These are phyloP conservation scores for Seira sanloemensis DNA, from an alignment of 2,888 invertebrate genomes.

Conservation along the genomic window DNA sequence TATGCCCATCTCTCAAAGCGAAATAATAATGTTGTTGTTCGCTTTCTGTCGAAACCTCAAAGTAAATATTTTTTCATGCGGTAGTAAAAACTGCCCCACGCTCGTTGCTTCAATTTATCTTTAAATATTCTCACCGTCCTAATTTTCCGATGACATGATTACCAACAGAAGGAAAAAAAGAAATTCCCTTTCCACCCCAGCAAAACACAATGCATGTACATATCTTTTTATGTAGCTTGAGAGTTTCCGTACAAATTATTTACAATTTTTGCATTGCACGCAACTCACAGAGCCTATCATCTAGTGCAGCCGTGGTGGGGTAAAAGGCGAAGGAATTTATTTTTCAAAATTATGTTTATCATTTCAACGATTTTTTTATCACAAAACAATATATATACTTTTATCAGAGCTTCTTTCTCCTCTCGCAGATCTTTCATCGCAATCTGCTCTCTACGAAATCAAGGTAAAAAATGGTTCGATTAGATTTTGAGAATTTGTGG, in stretches of 20 bases:
- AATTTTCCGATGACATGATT: background rate
- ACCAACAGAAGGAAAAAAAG: background rate
- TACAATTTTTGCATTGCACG: background rate
- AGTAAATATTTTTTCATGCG: background rate
- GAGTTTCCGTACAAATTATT: background rate
- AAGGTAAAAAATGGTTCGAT: background rate
- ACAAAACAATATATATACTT: too few species aligned
- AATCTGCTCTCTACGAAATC: background rate
- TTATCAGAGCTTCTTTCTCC: background rate
- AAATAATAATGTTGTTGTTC: constrained; percentile 3
- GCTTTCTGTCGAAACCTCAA: constrained; percentile 24
- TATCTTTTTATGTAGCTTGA: too few species aligned
- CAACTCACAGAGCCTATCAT: too few species aligned
- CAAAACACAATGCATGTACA: background rate
- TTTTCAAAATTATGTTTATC: background rate
- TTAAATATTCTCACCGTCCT: background rate
- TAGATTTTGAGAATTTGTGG: background rate
- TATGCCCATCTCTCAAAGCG: background rate
- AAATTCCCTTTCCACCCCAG: background rate
- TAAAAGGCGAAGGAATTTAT: background rate
- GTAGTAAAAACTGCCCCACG: background rate
- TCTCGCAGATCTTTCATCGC: background rate
- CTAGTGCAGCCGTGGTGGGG: background rate
- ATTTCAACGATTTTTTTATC: background rate
- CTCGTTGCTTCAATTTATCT: too few species aligned